Conservation (phyloP, 1,140 invertebrate species). For the Caerostris extrusa region DNA sequence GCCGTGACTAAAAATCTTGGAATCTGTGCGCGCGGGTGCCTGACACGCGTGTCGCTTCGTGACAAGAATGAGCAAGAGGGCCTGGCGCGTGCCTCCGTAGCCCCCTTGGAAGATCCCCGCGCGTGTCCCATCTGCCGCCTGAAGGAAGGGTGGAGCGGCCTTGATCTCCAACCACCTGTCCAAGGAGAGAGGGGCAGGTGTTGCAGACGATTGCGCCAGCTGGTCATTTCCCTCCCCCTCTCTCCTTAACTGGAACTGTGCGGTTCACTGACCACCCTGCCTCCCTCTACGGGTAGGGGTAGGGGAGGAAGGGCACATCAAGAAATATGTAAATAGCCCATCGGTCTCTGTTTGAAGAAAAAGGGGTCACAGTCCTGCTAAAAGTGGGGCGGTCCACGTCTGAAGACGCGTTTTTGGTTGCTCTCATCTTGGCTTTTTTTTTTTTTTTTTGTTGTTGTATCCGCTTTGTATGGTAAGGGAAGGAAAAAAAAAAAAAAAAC, state of each 20-base stretch:
- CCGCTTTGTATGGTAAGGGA: too few relatives aligned
- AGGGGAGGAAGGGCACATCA: not conserved
- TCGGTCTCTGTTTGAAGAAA: not conserved
- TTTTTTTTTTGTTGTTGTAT: not conserved
- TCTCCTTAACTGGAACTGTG: conserved; percentile 25
- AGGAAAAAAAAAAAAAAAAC: too few relatives aligned
- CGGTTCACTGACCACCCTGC: conserved; percentile 17
- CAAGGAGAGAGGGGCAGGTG: not conserved
- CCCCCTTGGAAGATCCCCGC: not conserved
- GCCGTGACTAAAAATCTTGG: not conserved
- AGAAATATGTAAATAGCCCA: conserved; percentile 13
- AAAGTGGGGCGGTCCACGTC: not conserved
- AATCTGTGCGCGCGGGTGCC: not conserved
- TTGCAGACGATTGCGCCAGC: conserved; percentile 18
- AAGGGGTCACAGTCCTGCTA: conserved; percentile 2
- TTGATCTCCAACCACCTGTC: not conserved
- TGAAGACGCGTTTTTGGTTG: not conserved
- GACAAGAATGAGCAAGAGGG: not conserved
- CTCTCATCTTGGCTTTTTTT: not conserved
- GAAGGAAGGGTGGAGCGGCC: not conserved
- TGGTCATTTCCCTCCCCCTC: conserved; percentile 7
- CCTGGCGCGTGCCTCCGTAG: not conserved
- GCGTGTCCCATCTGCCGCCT: not conserved
- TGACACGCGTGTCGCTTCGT: not conserved
- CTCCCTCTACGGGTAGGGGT: not conserved